Base-by-base conservation (phyloP, 2,113 vertebrate genomes). In the Nycticebus coucang region DNA sequence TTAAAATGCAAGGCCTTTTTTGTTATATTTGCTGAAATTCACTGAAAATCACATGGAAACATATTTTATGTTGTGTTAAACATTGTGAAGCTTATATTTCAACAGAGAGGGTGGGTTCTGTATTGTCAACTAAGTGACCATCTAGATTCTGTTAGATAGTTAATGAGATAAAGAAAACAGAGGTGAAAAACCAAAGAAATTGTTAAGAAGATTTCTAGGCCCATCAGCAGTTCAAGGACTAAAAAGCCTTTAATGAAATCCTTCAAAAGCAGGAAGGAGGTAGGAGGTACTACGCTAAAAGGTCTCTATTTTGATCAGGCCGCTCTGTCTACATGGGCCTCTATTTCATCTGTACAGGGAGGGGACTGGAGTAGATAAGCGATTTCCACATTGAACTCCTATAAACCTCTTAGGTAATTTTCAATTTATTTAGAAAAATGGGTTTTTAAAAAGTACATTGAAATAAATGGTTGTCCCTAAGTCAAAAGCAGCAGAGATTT, bases 371-470 rank as follows among this genome's bases (percentile, higher is more conserved):
- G 0, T 35, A 26, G 41, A 87, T 68, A n/a, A 80, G 24, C 19
- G 87, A 24, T 77, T 33, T 57, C 21, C 75, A 19, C 6, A 45
- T 89, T 68, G 28, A 93, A 74, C 7, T 68, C n/a, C 35, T 4
- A n/a, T 57, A 80, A 92, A 7, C 13, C 26, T 72, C 96, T 87
- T 37, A 69, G 77, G 55, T 57, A 18, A 60, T 62, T 89, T 89
- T 59, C 82, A 83, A 79, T 79, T 66, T 78, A 72, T 79, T 89
- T 68, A 94, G 77, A 41, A 84, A 95, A 95, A 92, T 92, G 59
- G 92, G 24, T 74, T 95, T 78, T 93, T 88, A 45, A 78, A 82
- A 83, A 80, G 33, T 53, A 75, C 57, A 21, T 41, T 80, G 59
- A 93, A 87, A 84, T 71, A 74, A 91, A 78, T 69, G 24, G 37